Percentiles rank a stretch among this genome's conserved stretches.
These are phyloP conservation scores for Mohoua ochrocephala DNA, from an alignment of 2,113 vertebrate genomes.

Conservation along the genomic window DNA sequence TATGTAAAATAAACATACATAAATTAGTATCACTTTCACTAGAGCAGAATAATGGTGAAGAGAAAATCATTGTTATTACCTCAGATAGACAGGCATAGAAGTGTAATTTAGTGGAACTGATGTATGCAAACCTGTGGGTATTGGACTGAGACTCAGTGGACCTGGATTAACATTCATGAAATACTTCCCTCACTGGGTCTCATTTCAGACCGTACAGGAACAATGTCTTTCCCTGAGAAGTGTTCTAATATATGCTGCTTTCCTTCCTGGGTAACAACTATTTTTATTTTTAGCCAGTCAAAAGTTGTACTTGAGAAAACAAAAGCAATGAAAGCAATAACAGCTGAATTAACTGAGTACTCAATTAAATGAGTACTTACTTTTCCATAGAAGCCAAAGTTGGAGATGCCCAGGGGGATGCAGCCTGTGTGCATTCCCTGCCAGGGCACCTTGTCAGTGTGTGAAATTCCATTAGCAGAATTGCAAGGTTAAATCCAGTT, in stretches of 20 bases:
- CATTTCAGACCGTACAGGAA: background rate
- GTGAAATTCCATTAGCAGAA: background rate
- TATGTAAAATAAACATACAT: background rate
- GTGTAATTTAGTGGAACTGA: background rate
- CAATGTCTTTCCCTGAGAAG: background rate
- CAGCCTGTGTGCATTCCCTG: background rate
- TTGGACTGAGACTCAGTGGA: background rate
- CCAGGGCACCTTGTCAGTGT: background rate
- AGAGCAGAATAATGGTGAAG: background rate
- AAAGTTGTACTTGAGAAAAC: background rate
- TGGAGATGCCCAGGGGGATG: background rate
- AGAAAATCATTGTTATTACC: background rate
- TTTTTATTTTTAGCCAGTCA: background rate
- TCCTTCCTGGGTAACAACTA: background rate
- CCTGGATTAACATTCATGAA: background rate
- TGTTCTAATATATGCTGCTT: background rate
- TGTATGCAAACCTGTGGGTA: background rate
- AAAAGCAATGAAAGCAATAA: background rate
- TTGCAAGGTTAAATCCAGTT: background rate
- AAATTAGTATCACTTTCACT: background rate
- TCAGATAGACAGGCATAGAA: background rate
- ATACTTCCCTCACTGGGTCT: background rate
- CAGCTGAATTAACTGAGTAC: background rate
- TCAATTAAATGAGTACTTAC: background rate
- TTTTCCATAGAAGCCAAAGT: background rate